Base-by-base conservation (phyloP, 2,888 invertebrate species). In the Trachelus troglodyta region DNA sequence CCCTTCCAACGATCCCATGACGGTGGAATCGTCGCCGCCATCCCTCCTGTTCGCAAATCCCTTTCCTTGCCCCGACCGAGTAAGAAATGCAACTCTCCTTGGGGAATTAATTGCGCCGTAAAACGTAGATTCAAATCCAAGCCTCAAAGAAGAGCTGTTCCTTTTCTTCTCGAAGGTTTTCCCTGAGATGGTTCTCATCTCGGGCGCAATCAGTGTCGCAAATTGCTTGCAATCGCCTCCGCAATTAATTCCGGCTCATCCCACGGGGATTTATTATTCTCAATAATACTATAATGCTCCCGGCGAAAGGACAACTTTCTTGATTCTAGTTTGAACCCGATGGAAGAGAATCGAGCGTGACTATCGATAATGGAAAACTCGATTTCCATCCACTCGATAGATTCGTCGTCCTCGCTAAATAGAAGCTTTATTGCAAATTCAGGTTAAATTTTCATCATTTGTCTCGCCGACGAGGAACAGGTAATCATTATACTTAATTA, bases 91-190 rank as follows among this genome's bases (percentile, higher is more conserved):
- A 83, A 81, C 85, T 85, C 87, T 86, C 88, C 88, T 87, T 85
- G 85, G 89, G 88, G 89, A 87, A 89, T 89, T 89, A 89, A 89
- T 89, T 89, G 89, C 88, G 86, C 87, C 87, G 88, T 89, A 89
- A 88, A 89, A 88, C 88, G 87, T 84, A 85, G 87, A 89, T 88
- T 87, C 87, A 88, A 89, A 89, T 89, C 85, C 86, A 84, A 82
- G 85, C 84, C 86, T 87, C 86, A 88, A 88, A 86, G 87, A 80
- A 81, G 79, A 80, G 78, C 79, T 77, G 81, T 76, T 81, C 84
- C 84, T 86, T 86, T 86, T 85, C 86, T 78, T 79, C 79, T 85
- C 82, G 86, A 87, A 83, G 85, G 84, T 87, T 86, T 84, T 87
- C 40, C 86, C 86, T 83, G 86, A 87, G 87, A 87, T 86, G 86